Evolutionary conservation across 2,797 vertebrate species (phyloP).

Genomic region (Pangasius krempfi): DNA sequence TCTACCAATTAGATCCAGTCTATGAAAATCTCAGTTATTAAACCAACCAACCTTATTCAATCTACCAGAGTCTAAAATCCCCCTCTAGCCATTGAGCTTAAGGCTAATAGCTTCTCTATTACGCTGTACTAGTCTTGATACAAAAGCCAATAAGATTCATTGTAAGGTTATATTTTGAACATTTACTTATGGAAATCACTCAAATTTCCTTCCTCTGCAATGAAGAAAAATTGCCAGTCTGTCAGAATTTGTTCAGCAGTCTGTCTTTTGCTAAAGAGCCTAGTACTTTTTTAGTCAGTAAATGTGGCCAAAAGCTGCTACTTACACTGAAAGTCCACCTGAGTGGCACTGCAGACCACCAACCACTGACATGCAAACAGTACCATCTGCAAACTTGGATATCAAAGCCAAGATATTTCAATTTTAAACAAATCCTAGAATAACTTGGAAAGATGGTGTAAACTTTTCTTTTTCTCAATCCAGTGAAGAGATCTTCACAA

Average conservation of each 20-base stretch:
- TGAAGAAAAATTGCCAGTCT: too few species aligned
- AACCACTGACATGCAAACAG: background rate
- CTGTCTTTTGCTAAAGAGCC: background rate
- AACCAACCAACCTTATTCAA: background rate
- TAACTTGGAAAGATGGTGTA: too few species aligned
- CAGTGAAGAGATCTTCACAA: too few species aligned
- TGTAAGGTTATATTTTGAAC: background rate
- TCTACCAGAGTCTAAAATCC: background rate
- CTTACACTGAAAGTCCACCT: background rate
- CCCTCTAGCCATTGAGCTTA: background rate
- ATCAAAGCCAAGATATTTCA: too few species aligned
- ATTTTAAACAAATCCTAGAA: too few species aligned
- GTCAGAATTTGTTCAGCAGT: too few species aligned
- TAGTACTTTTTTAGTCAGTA: background rate
- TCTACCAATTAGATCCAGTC: background rate
- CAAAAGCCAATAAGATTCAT: background rate
- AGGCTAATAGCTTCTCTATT: background rate
- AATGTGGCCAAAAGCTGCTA: background rate
- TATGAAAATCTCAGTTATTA: constrained; percentile 5
- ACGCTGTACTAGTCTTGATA: background rate
- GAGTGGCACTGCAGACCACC: background rate
- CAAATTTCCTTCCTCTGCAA: background rate
- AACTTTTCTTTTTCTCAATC: too few species aligned
- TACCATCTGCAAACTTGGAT: too few species aligned
- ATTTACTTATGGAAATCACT: background rate